phyloP scores from a whole-genome alignment of 2,113 vertebrate species.

The Baryphthengus martii region DNA sequence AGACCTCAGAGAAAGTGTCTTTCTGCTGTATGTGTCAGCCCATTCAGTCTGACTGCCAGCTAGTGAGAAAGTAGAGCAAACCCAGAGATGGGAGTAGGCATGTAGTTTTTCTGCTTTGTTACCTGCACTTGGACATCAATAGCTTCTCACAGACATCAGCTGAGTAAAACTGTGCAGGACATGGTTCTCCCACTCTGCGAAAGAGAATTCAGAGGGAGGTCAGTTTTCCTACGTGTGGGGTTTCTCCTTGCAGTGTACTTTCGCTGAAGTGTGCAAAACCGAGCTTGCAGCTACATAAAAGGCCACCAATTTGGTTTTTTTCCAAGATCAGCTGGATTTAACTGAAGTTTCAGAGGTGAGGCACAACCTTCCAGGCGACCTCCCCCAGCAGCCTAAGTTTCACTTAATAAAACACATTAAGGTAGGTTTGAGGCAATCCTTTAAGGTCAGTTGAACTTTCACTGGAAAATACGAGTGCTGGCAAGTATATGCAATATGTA shows the following conservation, averaged over 20 bases:
- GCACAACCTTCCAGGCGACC: constrained; percentile 11
- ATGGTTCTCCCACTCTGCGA: neutral
- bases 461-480: constrained; percentile 62
- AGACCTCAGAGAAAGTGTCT: neutral
- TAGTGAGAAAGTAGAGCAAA: neutral
- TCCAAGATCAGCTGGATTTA: constrained; percentile 6
- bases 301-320: constrained; percentile 3
- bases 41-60: neutral
- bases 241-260: neutral
- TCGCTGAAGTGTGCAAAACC: neutral
- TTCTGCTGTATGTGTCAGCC: neutral
- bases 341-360: constrained; percentile 43
- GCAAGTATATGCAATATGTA: constrained; percentile 53
- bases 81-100: neutral
- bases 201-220: neutral
- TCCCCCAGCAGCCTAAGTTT: constrained; percentile 4
- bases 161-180: neutral
- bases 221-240: neutral
- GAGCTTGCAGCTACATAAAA: neutral
- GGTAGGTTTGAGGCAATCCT: constrained; percentile 55
- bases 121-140: neutral
- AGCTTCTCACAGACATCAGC: neutral
- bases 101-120: neutral
- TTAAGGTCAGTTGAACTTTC: constrained; percentile 66
- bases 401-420: constrained; percentile 35